Evolutionary conservation across 2,797 vertebrate genomes (phyloP).

Genomic region (Pyrrhura leucotis): DNA sequence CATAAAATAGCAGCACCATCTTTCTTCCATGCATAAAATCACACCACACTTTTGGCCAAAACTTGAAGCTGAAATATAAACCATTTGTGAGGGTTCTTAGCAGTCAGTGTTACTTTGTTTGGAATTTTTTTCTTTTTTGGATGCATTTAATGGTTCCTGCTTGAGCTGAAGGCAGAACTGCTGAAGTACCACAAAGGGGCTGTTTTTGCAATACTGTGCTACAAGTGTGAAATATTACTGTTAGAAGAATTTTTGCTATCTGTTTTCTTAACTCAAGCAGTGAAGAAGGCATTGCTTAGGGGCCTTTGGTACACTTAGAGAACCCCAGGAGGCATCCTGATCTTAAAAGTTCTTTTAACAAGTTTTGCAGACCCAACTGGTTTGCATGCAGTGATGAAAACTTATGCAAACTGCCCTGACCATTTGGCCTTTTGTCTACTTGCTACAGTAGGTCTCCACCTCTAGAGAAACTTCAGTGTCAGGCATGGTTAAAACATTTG

Average conservation of each 20-base stretch:
- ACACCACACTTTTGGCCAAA: neutral
- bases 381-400: neutral
- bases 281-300: neutral
- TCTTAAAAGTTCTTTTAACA: neutral
- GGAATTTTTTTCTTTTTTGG: neutral
- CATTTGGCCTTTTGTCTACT: neutral
- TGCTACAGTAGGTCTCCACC: neutral
- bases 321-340: neutral
- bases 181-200: neutral
- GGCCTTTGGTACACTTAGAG: neutral
- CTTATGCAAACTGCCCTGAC: neutral
- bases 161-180: neutral
- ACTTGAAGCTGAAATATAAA: neutral
- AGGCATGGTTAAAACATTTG: neutral
- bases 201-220: neutral
- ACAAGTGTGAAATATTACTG: neutral
- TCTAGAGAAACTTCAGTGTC: neutral
- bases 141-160: neutral
- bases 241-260: conserved; percentile 20
- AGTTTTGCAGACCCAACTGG: neutral
- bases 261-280: neutral
- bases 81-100: neutral
- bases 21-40: neutral
- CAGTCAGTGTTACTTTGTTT: neutral
- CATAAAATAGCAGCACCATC: neutral